phyloP scores from a whole-genome alignment of 1,140 invertebrate species.

The Philotrypesis tridentata region DNA sequence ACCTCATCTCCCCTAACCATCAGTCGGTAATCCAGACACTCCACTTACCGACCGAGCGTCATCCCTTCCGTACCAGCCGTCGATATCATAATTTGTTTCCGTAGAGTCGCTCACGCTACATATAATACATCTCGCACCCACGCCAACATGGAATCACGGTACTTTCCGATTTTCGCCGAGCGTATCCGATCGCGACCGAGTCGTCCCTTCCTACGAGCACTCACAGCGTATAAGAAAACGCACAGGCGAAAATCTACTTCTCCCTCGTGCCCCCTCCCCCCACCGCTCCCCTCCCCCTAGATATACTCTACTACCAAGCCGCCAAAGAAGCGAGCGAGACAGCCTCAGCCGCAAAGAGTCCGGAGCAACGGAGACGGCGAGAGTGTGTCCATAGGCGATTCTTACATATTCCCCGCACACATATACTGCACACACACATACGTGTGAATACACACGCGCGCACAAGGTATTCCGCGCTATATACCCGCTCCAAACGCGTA shows the following conservation, averaged over 20 bases:
- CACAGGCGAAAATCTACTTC: neutral
- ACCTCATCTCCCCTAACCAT: too few species aligned
- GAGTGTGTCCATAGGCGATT: neutral
- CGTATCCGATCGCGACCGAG: neutral
- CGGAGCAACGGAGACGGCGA: neutral
- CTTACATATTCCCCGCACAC: neutral
- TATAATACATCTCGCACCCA: neutral
- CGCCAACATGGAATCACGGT: neutral
- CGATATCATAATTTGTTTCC: neutral
- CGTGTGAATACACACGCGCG: too few species aligned
- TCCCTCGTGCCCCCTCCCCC: neutral
- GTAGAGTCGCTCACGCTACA: too few species aligned
- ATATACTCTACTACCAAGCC: too few species aligned
- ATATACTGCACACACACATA: too few species aligned
- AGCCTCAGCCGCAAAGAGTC: neutral
- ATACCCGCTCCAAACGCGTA: too few species aligned
- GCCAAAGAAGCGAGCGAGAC: neutral
- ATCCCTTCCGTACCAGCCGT: neutral
- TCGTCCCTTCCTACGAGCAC: neutral
- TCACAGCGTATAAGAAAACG: too few species aligned
- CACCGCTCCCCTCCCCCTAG: too few species aligned
- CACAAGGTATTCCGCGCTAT: too few species aligned
- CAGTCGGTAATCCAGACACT: neutral
- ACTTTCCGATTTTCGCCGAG: constrained; percentile 22
- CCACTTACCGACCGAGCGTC: neutral